Evolutionary conservation across 2,113 vertebrate genomes (phyloP), one percentile per base, ranked within the genome.

Genomic region (Macroglossus sobrinus): DNA sequence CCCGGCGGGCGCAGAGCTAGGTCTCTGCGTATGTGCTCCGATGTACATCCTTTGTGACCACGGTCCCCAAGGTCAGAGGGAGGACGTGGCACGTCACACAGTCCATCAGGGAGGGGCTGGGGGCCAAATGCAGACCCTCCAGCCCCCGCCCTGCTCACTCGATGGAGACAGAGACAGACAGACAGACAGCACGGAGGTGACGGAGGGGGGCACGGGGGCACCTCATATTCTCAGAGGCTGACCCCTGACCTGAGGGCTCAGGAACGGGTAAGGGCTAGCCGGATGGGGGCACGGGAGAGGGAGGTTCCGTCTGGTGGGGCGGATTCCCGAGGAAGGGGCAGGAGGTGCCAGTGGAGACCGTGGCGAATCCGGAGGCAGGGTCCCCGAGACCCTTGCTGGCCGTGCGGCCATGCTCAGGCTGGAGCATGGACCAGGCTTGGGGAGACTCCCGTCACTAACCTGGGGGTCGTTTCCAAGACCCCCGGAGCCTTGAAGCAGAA

Each of bases 11-110:
- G 0, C 28, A 3, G 55, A 0, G 33, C 14, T 0, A 4, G 63
- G 63, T 64, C 57, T 33, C 16, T 1, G 11, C 33, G 0, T 26
- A 4, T 0, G 10, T 4, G 3, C 38, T 11, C 16, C 4, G 5
- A 15, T 26, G 0, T 19, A 0, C 0, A 1, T 64, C 28, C 68
- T 35, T 7, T 8, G 38, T 38, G 71, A 3, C 9, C 1, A 2
- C 16, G 33, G 5, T 43, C 12, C 26, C 38, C 66, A 4, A 43
- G 30, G 57, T 81, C 5, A 3, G 82, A 7, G 35, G 38, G 55
- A 6, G 59, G 45, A 6, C 38, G 10, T 22, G 47, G 18, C 38
- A 22, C 0, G 4, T 19, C 68, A 40, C 15, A 0, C 10, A 16
- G 43, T 19, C 38, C 5, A 1, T 40, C 10, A 0, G 0, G 47